Evolutionary conservation across 2,113 vertebrate species (phyloP).

Genomic region (Columba janthina): DNA sequence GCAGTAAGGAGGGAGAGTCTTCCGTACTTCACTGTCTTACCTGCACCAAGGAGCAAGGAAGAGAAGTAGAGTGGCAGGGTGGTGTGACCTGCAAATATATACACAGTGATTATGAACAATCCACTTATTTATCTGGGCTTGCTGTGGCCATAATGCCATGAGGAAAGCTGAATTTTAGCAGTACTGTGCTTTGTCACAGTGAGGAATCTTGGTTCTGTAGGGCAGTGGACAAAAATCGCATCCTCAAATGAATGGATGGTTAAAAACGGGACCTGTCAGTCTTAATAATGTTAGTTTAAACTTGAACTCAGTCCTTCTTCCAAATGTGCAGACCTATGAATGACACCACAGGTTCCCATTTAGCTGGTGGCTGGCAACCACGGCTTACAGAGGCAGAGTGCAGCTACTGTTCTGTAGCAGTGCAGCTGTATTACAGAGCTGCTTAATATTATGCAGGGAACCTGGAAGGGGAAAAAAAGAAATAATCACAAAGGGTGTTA

Average conservation of each 20-base stretch:
- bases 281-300: neutral
- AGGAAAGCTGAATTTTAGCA: slow-evolving; percentile 12
- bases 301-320: neutral
- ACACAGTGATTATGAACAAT: neutral
- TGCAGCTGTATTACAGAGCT: neutral
- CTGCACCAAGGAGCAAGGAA: neutral
- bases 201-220: neutral
- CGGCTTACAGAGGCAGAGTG: neutral
- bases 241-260: neutral
- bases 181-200: neutral
- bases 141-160: neutral
- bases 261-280: neutral
- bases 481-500: neutral
- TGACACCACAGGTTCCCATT: neutral
- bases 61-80: neutral
- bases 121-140: neutral
- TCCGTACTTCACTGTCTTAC: neutral
- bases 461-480: neutral
- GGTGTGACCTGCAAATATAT: neutral
- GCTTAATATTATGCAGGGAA: neutral
- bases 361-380: neutral
- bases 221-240: neutral
- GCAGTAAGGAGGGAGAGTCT: neutral
- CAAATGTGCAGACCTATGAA: neutral
- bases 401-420: neutral